Evolutionary conservation across 2,888 invertebrate genomes (phyloP), one percentile per base, ranked within the genome.

Genomic region (Ceraclea dissimilis): DNA sequence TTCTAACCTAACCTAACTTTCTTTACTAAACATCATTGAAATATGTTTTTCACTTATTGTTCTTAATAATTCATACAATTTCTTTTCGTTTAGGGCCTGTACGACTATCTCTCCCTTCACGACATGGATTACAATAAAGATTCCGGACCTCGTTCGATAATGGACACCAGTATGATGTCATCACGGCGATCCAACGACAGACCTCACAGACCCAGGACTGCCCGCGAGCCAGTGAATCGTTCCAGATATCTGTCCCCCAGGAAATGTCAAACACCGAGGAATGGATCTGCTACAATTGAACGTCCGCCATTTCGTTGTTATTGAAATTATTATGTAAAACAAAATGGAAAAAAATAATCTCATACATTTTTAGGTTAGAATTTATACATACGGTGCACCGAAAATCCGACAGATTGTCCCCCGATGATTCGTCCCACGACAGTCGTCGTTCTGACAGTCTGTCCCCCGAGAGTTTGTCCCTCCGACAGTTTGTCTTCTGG

Each of bases 241-340:
- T 58, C 51, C 48, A 43, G 60, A 20, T 50, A 56, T 21, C 51
- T 54, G 2, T 58, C 57, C 1, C 58, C 58, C 8, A 51, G 62
- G 19, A 62, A 62, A 51, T 60, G 62, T 43, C 62, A 62, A 53
- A 62, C 62, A 17, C 52, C 62, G 10, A 51, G 62, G 26, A 49
- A 60, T n/a, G 62, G 58, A 26, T 39, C 39, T 4, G 57, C 59
- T 55, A 39, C n/a, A 11, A 48, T 55, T 20, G 60, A 62, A 33
- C 58, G 58, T 53, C 62, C 62, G 4, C 62, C 62, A 1, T 62
- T 62, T 50, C 58, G 61, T 46, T 18, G 39, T 39, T 39, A 39
- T 39, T 39, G 39, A 39, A 39, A 39, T 39, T n/a, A 13, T 39
- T 13, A 39, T 16, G 16, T 39, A 39, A 16, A 39, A 26, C 26